A percentile compares a stretch with the other conserved stretches of the same genome.
Conservation (phyloP, 2,888 invertebrate genomes). For the Chloroclystis v-ata region DNA sequence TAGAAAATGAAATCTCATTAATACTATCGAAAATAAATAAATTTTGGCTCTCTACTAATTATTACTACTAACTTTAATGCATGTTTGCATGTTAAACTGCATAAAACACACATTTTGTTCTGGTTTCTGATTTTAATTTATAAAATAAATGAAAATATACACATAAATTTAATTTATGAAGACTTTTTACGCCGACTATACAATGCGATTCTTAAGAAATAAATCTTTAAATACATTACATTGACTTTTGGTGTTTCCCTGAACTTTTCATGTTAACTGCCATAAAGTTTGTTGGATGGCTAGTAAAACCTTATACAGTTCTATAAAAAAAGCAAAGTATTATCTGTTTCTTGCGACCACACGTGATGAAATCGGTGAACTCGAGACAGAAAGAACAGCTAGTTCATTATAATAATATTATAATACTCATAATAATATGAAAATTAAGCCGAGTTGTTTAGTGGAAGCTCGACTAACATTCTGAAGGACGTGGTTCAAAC, state of each 20-base stretch:
- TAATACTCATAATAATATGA: too few species aligned
- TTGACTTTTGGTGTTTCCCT: constrained; percentile 38
- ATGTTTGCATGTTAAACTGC: too few species aligned
- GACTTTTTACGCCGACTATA: constrained; percentile 30
- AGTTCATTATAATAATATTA: constrained; percentile 2
- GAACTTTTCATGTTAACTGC: constrained; percentile 44
- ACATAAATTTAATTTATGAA: constrained; percentile 30
- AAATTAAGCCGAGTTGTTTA: too few species aligned
- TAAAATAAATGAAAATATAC: neutral
- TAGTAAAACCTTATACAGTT: constrained; percentile 61
- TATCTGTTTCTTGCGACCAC: constrained; percentile 55
- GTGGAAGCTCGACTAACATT: too few species aligned
- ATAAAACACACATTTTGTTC: too few species aligned
- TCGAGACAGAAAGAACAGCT: constrained; percentile 7
- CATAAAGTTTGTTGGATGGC: constrained; percentile 52
- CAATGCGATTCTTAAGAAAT: constrained; percentile 34
- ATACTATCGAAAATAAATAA: too few species aligned
- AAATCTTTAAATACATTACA: constrained; percentile 39
- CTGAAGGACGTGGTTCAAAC: too few species aligned
- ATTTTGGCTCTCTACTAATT: too few species aligned
- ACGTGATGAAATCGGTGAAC: constrained; percentile 35
- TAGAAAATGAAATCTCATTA: too few species aligned
- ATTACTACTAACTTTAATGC: too few species aligned
- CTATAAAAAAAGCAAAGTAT: constrained; percentile 60
- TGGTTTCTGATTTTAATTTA: too few species aligned